Evolutionary conservation across 2,797 vertebrate genomes (phyloP), one percentile per base, ranked within the genome.

Genomic region (Pterois miles): DNA sequence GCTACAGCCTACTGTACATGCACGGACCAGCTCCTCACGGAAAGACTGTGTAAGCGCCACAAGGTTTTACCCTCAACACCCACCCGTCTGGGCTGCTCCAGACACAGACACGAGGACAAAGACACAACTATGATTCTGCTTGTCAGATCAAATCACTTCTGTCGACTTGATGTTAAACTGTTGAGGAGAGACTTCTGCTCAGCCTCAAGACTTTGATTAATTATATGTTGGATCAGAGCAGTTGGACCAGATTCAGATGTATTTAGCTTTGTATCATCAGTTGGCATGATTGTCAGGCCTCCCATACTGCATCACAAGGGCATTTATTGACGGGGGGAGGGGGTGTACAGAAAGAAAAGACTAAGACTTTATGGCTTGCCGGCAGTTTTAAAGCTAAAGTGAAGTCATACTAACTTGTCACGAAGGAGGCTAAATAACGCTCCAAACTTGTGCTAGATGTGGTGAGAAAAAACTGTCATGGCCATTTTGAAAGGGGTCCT

Each of bases 101-200:
- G 74, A 82, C 78, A 58, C 66, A 33, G 56, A 80, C 27, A 6
- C 62, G 46, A 52, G 73, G 71, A 88, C 85, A 89, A 83, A 88
- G 77, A 78, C 62, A 58, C 65, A 69, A 57, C 81, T 83, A 58
- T 78, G 66, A 82, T 53, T 78, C 68, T 38, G 38, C 76, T 53
- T 60, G 71, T 80, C 76, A 81, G 66, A 73, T 84, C 60, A 34
- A 83, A 82, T 82, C 64, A 74, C 53, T 52, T 58, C 59, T 60
- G 73, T 66, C 10, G 29, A 74, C 72, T 67, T 65, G 81, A 86
- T 36, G 57, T 58, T 63, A 69, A 79, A 68, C 65, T 53, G 71
- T 72, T 74, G 48, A 53, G 52, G 16, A 50, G 81, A 63, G n/a
- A 74, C 69, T 38, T 82, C 76, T 76, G 63, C 65, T 76, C 43